Evolutionary conservation across 2,797 vertebrate species (phyloP), one percentile per base, ranked within the genome.

Genomic region (Brotula barbata): DNA sequence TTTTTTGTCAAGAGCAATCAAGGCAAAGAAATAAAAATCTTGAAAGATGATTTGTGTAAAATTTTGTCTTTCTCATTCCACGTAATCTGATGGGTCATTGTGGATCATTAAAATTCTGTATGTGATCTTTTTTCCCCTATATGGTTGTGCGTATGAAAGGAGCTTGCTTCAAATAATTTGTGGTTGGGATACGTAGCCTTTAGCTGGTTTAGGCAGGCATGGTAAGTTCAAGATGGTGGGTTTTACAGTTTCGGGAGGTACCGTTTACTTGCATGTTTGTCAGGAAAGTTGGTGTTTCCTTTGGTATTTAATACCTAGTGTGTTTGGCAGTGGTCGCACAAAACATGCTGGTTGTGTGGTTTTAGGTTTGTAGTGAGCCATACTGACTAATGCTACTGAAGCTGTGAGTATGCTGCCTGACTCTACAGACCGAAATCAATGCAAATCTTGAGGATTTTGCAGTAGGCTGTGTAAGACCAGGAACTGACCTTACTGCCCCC

Each of bases 81-180:
- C 37, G 50, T 45, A 66, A 79, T 78, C 61, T 47, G 59, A 77
- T 71, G 64, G 37, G 17, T 37, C 42, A 6, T 6, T n/a, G n/a
- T n/a, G n/a, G n/a, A n/a, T n/a, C n/a, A n/a, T n/a, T n/a, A n/a
- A n/a, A n/a, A n/a, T n/a, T n/a, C n/a, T 72, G 11, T 34, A n/a
- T 47, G 39, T 1, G 0, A 0, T 31, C 33, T 15, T 10, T 16
- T 36, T 47, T 54, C 46, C 20, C 49, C 20, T 11, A 64, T 16
- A 11, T 7, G 48, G 21, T 13, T 6, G 15, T 9, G 9, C 45
- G 21, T 44, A 45, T 54, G 31, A 45, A 34, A 31, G 34, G 49
- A 16, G 28, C 11, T 45, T 16, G 23, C 48, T 81, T 85, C 85
- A 64, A 76, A 76, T 84, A 79, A 63, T n/a, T 15, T 21, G 10